Percentiles rank a stretch among this genome's conserved stretches.
Evolutionary conservation across 2,113 vertebrate species (phyloP).

Genomic region (Platichthys flesus): DNA sequence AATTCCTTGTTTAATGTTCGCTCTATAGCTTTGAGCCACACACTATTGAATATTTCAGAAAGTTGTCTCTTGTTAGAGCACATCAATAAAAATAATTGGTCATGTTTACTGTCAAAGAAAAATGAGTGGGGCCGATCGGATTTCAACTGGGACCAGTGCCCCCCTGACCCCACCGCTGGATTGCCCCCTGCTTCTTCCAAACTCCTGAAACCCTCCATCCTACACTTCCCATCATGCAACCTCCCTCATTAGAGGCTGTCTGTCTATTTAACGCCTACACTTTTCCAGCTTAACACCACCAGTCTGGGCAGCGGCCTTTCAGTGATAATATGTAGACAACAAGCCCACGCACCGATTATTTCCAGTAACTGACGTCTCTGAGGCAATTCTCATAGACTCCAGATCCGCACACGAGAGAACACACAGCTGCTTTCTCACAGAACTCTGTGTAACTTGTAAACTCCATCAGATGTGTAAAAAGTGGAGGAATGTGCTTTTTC

Average conservation of each 20-base stretch:
- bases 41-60: too few species aligned
- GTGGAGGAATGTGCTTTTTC: not conserved
- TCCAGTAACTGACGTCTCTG: not conserved
- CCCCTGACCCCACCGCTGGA: not conserved
- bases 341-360: not conserved
- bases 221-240: slow-evolving; percentile 9
- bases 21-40: too few species aligned
- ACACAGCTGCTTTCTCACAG: not conserved
- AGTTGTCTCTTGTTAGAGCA: too few species aligned
- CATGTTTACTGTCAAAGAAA: too few species aligned
- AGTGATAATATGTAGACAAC: not conserved
- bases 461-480: not conserved
- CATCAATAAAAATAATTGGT: too few species aligned
- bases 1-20: too few species aligned
- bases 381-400: not conserved
- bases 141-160: not conserved
- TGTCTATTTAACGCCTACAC: not conserved
- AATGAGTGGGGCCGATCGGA: too few species aligned
- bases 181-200: not conserved
- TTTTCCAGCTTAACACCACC: not conserved
- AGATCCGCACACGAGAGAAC: not conserved
- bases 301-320: not conserved
- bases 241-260: not conserved
- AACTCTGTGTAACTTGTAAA: not conserved
- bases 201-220: not conserved